These are phyloP conservation scores for Typhlichthys eigenmanni DNA, from an alignment of 2,797 vertebrate species.

Conservation along the genomic window DNA sequence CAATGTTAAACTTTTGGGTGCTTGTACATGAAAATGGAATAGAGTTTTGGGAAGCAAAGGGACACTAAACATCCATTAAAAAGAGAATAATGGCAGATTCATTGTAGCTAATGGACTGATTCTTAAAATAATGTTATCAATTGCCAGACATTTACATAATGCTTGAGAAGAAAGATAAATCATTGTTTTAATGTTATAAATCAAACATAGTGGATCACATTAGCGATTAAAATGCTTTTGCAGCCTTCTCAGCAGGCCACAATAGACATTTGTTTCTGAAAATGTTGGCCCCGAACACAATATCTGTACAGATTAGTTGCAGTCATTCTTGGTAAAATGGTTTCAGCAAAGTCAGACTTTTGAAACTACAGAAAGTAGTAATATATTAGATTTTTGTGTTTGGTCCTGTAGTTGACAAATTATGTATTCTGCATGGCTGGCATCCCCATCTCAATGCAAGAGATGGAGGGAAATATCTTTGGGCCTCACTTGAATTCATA, in stretches of 20 bases:
- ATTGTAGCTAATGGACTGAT: conserved; percentile 85
- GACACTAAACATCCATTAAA: conserved; percentile 68
- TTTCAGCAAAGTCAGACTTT: conserved; percentile 28
- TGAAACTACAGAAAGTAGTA: conserved; percentile 35
- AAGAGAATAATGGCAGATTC: conserved; percentile 83
- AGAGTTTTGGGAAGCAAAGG: conserved; percentile 6
- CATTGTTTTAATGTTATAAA: conserved; percentile 78
- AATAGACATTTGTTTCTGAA: conserved; percentile 74
- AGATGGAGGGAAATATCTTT: conserved; percentile 25
- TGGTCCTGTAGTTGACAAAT: conserved; percentile 14
- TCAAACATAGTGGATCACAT: conserved; percentile 67
- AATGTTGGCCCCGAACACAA: conserved; percentile 29
- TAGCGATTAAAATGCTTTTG: conserved; percentile 36
- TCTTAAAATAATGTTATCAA: conserved; percentile 76
- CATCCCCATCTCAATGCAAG: conserved; percentile 41
- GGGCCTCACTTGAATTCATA: conserved; percentile 27
- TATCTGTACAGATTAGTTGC: conserved; percentile 27
- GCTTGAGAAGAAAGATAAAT: conserved; percentile 52
- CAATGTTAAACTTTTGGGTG: conserved; percentile 37
- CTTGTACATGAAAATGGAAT: conserved; percentile 54
- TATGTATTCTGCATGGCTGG: conserved; percentile 34
- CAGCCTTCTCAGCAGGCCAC: conserved; percentile 51
- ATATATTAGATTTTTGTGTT: conserved; percentile 3
- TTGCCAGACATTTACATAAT: conserved; percentile 61
- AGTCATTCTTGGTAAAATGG: conserved; percentile 28